Evolutionary conservation across 2,888 invertebrate genomes (phyloP), one percentile per base, ranked within the genome.

Genomic region (Drosophila anceps): DNA sequence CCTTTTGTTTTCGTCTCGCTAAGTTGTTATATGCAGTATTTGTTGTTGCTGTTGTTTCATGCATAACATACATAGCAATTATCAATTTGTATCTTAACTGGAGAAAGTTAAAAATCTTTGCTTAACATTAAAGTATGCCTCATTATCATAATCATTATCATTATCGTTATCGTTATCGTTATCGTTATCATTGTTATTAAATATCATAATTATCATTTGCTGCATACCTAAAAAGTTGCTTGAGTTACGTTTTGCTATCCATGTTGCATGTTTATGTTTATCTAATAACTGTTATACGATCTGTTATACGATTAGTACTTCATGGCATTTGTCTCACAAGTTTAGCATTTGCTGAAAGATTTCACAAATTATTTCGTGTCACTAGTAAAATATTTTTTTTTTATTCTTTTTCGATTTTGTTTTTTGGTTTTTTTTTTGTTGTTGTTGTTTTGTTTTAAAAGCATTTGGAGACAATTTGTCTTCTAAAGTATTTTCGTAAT

Each of bases 31-130:
- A 69, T 39, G 29, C 68, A 58, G 51, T 79, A 66, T 55, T 67
- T 67, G 55, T 63, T 73, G 54, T 57, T 73, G 58, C 62, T 73
- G 63, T 73, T 77, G 73, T 60, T 72, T 66, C 57, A 62, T 68
- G 67, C 71, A 77, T 65, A 65, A 46, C 46, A 46, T 27, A 46
- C 76, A 64, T 69, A 60, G 73, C 73, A 60, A 65, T 68, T 65
- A 41, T 62, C 57, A 55, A 33, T 60, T 55, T 63, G 65, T 62
- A 53, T 74, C 79, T 77, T 83, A 81, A 79, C 44, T 76, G 80
- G 67, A 84, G 77, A 88, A 83, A 80, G 88, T 86, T 85, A 88
- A 86, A 86, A 81, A 75, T 75, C 72, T 51, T 75, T 61, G 63
- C 70, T 59, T 70, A 78, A 74, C 53, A 58, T 78, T 87, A 87